Conservation (phyloP, 92 coral and sea anemone species). For the Galaxea fascicularis region DNA sequence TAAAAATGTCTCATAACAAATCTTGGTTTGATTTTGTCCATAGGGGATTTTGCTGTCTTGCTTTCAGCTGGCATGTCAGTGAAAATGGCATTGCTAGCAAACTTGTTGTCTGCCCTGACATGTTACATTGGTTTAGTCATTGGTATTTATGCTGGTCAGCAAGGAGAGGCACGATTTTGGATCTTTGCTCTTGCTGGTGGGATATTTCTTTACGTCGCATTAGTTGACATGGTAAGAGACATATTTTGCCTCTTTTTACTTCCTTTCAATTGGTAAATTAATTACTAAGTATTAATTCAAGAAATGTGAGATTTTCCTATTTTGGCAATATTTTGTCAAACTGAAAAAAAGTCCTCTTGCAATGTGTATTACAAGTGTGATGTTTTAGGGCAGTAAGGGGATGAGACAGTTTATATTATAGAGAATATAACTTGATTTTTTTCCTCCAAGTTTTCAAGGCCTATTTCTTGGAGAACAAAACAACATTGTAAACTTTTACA, state of each 20-base stretch:
- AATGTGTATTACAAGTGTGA: too few species aligned
- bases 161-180: conserved; percentile 81
- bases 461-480: too few species aligned
- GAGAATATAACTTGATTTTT: too few species aligned
- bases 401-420: too few species aligned
- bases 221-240: conserved; percentile 92
- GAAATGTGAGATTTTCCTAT: too few species aligned
- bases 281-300: too few species aligned
- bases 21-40: not conserved
- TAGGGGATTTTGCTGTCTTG: conserved; percentile 96
- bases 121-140: conserved; percentile 89
- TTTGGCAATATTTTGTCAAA: too few species aligned
- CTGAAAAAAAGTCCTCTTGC: too few species aligned
- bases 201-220: conserved; percentile 90
- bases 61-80: conserved; percentile 91
- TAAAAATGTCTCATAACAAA: not conserved
- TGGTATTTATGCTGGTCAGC: conserved; percentile 82
- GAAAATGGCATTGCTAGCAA: conserved; percentile 86
- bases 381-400: too few species aligned
- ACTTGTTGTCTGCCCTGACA: conserved; percentile 87
- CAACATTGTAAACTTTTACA: too few species aligned
- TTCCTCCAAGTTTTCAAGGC: too few species aligned
- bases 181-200: conserved; percentile 94
- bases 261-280: not conserved
- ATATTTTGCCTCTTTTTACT: not conserved